Percentiles rank a stretch among this genome's conserved stretches.
Conservation (phyloP, 1,140 invertebrate species). For the Camponotus pennsylvanicus region DNA sequence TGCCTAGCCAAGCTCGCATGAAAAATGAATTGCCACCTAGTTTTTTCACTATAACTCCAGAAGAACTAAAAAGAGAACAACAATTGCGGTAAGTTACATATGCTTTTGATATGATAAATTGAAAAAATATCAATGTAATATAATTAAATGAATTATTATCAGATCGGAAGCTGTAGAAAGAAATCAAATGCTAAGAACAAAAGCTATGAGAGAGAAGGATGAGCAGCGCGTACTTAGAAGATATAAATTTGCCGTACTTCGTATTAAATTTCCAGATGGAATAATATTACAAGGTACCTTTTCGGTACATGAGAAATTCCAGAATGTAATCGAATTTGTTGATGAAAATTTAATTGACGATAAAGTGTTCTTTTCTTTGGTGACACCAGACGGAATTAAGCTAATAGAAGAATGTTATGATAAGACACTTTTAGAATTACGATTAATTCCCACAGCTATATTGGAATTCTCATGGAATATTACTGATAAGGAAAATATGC, state of each 20-base stretch:
- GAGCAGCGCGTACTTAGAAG: slow-evolving; percentile 92
- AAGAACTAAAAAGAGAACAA: slow-evolving; percentile 95
- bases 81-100: slow-evolving; percentile 88
- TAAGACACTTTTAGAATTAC: slow-evolving; percentile 90
- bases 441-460: slow-evolving; percentile 91
- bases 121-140: background rate
- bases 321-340: slow-evolving; percentile 91
- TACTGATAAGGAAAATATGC: slow-evolving; percentile 83
- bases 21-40: slow-evolving; percentile 92
- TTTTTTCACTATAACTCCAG: slow-evolving; percentile 92
- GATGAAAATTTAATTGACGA: slow-evolving; percentile 90
- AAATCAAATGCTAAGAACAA: slow-evolving; percentile 94
- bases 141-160: slow-evolving; percentile 68
- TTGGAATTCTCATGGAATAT: slow-evolving; percentile 89
- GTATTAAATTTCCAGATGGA: slow-evolving; percentile 95
- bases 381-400: slow-evolving; percentile 88
- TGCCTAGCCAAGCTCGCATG: slow-evolving; percentile 90
- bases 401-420: slow-evolving; percentile 87
- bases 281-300: slow-evolving; percentile 95
- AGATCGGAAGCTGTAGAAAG: slow-evolving; percentile 93
- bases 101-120: slow-evolving; percentile 3
- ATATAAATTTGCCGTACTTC: slow-evolving; percentile 94
- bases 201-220: slow-evolving; percentile 96
- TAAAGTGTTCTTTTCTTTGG: slow-evolving; percentile 89
- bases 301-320: slow-evolving; percentile 91